Evolutionary conservation across 1,140 invertebrate genomes (phyloP).

Genomic region (Drosophila lowei): DNA sequence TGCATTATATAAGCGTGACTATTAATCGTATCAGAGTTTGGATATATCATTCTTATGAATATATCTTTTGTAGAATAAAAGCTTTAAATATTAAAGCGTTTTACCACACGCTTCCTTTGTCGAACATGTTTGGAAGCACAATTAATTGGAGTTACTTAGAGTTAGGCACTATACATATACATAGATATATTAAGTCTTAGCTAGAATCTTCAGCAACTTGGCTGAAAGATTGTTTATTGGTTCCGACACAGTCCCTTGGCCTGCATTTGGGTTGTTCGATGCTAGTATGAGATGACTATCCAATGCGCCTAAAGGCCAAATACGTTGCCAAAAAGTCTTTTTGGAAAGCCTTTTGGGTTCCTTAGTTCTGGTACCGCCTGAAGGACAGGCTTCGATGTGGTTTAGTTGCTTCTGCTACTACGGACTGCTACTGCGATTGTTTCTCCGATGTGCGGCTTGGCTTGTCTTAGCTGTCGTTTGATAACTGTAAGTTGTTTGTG

Average conservation of each 20-base stretch:
- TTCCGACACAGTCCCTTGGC: slow-evolving; percentile 25
- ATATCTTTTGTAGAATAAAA: too few species aligned
- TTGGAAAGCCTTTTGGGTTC: not conserved
- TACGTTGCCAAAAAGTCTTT: not conserved
- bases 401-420: slow-evolving; percentile 15
- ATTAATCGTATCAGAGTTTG: too few species aligned
- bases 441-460: slow-evolving; percentile 1
- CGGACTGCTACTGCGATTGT: not conserved
- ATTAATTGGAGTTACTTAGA: too few species aligned
- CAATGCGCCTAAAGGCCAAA: slow-evolving; percentile 21
- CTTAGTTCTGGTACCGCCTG: not conserved
- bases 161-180: not conserved
- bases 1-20: too few species aligned
- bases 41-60: too few species aligned
- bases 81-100: too few species aligned
- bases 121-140: too few species aligned
- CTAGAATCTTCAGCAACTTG: slow-evolving; percentile 59
- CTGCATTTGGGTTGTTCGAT: slow-evolving; percentile 7
- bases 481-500: slow-evolving; percentile 28
- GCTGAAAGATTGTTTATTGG: slow-evolving; percentile 60
- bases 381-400: not conserved
- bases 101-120: too few species aligned
- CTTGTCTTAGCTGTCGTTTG: slow-evolving; percentile 15
- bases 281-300: not conserved
- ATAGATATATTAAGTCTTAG: slow-evolving; percentile 32